Evolutionary conservation across 2,888 invertebrate genomes (phyloP).

Genomic region (Gymnosoma rotundatum): DNA sequence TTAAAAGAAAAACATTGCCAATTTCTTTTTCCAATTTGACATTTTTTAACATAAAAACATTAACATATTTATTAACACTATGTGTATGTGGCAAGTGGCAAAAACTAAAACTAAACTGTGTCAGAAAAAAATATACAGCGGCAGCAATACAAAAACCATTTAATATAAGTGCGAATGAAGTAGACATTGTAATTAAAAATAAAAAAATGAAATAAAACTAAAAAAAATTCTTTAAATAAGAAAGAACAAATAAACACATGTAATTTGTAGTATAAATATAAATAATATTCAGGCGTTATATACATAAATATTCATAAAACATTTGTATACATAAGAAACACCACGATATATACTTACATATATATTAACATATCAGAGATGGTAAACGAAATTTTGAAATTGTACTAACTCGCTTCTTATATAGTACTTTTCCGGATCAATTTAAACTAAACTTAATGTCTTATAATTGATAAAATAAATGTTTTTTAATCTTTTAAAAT

Average conservation of each 20-base stretch:
- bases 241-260: slow-evolving; percentile 41
- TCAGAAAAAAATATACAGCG: slow-evolving; percentile 71
- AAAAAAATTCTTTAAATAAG: slow-evolving; percentile 36
- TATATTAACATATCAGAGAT: too few species aligned
- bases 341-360: too few species aligned
- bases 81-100: neutral
- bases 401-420: too few species aligned
- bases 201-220: slow-evolving; percentile 23
- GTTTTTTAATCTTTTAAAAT: too few species aligned
- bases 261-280: slow-evolving; percentile 61
- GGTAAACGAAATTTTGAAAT: too few species aligned
- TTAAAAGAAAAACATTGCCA: slow-evolving; percentile 49
- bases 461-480: too few species aligned
- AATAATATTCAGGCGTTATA: slow-evolving; percentile 45
- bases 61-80: neutral
- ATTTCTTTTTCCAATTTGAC: neutral
- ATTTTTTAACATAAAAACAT: neutral
- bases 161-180: slow-evolving; percentile 36
- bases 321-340: too few species aligned
- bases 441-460: too few species aligned
- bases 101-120: slow-evolving; percentile 72
- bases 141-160: slow-evolving; percentile 51
- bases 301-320: neutral
- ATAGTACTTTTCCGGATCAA: too few species aligned
- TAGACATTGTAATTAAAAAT: slow-evolving; percentile 68